Percentiles rank a stretch among this genome's conserved stretches.
These are phyloP conservation scores for Theropithecus gelada DNA, from an alignment of 2,113 vertebrate species.

Conservation along the genomic window DNA sequence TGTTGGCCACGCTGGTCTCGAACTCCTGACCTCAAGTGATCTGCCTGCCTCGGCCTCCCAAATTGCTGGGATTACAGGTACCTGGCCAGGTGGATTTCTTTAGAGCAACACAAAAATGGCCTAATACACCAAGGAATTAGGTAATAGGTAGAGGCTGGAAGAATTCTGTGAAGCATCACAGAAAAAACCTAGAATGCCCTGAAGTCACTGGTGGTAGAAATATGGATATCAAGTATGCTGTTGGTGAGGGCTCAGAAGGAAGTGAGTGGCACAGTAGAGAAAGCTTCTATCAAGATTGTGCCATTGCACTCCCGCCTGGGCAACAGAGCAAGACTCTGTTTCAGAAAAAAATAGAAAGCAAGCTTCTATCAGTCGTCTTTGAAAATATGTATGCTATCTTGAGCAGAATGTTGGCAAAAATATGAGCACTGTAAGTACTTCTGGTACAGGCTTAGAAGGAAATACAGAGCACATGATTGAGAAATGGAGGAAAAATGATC, in stretches of 20 bases:
- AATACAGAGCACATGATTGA: not conserved
- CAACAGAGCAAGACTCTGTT: too few species aligned
- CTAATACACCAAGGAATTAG: not conserved
- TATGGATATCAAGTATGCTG: not conserved
- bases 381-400: not conserved
- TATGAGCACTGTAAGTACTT: not conserved
- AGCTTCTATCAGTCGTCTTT: not conserved
- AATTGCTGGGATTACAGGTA: too few species aligned
- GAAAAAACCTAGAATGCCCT: not conserved
- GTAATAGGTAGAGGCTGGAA: not conserved
- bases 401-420: not conserved
- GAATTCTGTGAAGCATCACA: not conserved
- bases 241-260: not conserved
- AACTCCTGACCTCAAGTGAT: too few species aligned
- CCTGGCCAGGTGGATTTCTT: too few species aligned
- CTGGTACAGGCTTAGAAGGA: not conserved
- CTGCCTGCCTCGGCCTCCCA: accelerated
- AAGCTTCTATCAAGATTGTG: not conserved
- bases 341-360: not conserved
- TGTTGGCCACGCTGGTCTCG: too few species aligned
- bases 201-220: not conserved
- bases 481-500: not conserved
- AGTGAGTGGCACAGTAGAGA: not conserved
- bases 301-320: too few species aligned
- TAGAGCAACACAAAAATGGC: too few species aligned